These are phyloP conservation scores for Hydrotaea cyrtoneurina DNA, from an alignment of 2,888 invertebrate species.

Conservation along the genomic window DNA sequence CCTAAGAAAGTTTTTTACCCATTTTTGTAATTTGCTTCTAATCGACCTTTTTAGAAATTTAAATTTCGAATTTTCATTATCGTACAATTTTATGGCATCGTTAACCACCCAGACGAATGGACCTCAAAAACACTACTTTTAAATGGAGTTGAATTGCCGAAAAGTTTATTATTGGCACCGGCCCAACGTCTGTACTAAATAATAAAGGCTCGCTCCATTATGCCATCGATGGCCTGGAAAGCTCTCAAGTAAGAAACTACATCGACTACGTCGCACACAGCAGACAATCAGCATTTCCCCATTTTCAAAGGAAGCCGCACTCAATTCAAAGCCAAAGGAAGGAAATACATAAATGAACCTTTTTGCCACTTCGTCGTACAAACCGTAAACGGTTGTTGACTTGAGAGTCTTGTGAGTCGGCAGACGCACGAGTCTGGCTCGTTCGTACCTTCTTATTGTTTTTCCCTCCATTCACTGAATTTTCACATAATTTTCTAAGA, in stretches of 20 bases:
- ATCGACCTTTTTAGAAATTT: too few relatives aligned
- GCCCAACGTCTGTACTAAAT: not conserved
- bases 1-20: too few relatives aligned
- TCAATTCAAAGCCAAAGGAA: not conserved
- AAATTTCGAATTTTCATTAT: too few relatives aligned
- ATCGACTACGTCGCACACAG: not conserved
- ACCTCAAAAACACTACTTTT: not conserved
- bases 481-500: conserved; percentile 67
- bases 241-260: not conserved
- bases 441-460: conserved; percentile 50
- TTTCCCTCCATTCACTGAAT: conserved; percentile 67
- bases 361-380: conserved; percentile 2
- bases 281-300: not conserved
- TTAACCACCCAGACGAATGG: too few relatives aligned
- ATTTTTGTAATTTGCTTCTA: too few relatives aligned
- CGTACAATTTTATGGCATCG: too few relatives aligned
- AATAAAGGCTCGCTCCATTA: not conserved
- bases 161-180: conserved; percentile 2
- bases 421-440: not conserved
- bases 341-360: conserved; percentile 57
- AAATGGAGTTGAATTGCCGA: not conserved
- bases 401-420: conserved; percentile 21
- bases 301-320: conserved; percentile 5
- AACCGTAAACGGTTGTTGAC: not conserved
- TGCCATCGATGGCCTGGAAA: not conserved